Base-by-base conservation (phyloP, 2,888 invertebrate species). In the Idaea biselata region DNA sequence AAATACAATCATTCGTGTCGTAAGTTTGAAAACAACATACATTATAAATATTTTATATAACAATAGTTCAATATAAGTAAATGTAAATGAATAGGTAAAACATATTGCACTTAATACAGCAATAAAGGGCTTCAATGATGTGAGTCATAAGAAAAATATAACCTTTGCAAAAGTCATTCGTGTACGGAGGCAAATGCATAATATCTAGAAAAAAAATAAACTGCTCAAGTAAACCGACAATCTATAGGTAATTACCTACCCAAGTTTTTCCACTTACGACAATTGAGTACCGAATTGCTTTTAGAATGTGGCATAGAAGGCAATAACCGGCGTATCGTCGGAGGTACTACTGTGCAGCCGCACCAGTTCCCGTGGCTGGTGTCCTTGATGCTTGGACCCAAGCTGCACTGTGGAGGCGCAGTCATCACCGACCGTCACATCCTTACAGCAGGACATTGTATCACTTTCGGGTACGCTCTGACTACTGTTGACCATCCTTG, bases 381-480 rank as follows among this genome's bases (percentile, higher is more conserved):
- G 4, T 92, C 93, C 0, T 84, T 93, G 17, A 88, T 91, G 82
- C 74, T 89, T 61, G 90, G 89, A 0, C 84, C 87, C 6, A 84
- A 85, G 62, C 78, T 93, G 32, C 93, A 93, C 66, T 94, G 94
- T 61, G 94, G 94, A 1, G 94, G 94, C n/a, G 91, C 94, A 3
- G 84, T 94, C 63, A 93, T 94, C 66, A 94, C 93, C 2, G 88
- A 94, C 69, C 74, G 79, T 56, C 94, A 94, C 65, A 75, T 94
- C 18, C 81, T 94, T 1, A 93, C 94, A 0, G 94, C 94, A 11
- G 94, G 94, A 1, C 94, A 94, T 79, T 94, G 94, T 69, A 88
- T 94, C 6, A 89, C 91, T 53, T 92, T 91, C 77, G 92, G 93
- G 94, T 94, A 66, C 66, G 77, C 63, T 57, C 55, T 11, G 8